These are phyloP conservation scores for Ectemnius lituratus DNA, from an alignment of 2,888 invertebrate genomes.

Conservation along the genomic window DNA sequence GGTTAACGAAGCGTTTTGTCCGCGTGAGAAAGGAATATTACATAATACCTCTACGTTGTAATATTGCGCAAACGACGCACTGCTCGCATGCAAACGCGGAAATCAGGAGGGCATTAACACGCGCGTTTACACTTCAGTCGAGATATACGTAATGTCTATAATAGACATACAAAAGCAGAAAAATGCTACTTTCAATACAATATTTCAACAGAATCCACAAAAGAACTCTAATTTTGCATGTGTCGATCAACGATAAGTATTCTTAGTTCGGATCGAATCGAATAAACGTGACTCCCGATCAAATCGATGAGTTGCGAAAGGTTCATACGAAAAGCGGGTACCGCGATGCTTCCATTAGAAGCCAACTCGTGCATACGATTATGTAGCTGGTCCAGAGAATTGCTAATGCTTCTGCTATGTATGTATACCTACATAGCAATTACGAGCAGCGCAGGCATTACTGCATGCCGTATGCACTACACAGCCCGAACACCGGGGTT, in stretches of 20 bases:
- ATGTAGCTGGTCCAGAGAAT: conserved; percentile 17
- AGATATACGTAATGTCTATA: not conserved
- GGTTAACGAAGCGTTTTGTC: conserved; percentile 46
- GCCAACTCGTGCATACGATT: conserved; percentile 11
- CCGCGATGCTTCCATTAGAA: conserved; percentile 18
- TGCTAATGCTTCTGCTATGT: conserved; percentile 21
- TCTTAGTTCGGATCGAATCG: not conserved
- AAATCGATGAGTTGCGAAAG: not conserved
- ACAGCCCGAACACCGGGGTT: conserved; percentile 6
- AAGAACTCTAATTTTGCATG: too few species aligned
- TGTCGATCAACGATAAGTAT: not conserved
- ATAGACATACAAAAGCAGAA: too few species aligned
- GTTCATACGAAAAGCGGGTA: conserved; percentile 12
- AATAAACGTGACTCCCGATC: not conserved
- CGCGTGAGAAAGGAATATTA: conserved; percentile 50
- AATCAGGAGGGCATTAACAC: conserved; percentile 36
- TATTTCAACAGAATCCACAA: too few species aligned
- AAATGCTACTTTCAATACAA: too few species aligned
- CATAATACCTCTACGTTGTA: conserved; percentile 33
- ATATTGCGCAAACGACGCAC: conserved; percentile 36
- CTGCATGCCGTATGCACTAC: conserved; percentile 19
- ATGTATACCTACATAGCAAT: conserved; percentile 24
- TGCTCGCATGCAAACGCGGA: conserved; percentile 37
- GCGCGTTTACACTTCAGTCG: conserved; percentile 14
- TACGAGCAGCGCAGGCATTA: conserved; percentile 25